Evolutionary conservation across 2,888 invertebrate species (phyloP).

Genomic region (Polydrusus pterygomalis): DNA sequence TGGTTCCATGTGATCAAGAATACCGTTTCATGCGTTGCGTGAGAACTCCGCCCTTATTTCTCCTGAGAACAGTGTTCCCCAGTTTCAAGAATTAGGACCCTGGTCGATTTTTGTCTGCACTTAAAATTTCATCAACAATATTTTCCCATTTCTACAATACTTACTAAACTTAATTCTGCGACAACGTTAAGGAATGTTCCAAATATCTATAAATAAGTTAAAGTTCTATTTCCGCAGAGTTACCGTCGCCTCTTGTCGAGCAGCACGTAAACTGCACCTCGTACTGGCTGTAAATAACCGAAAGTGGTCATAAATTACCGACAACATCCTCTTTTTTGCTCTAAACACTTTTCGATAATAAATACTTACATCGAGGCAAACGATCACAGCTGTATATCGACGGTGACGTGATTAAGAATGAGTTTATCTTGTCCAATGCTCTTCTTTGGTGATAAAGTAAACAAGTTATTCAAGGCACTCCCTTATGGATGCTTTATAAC

Average conservation of each 20-base stretch:
- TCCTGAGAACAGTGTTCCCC: no score
- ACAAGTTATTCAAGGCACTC: no score
- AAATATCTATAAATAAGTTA: constrained; percentile 32
- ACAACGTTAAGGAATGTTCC: background rate
- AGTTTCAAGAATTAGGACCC: no score
- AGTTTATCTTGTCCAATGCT: background rate
- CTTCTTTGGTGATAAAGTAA: no score
- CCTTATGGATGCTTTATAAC: no score
- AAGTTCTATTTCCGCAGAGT: constrained; percentile 25
- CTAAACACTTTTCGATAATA: constrained; percentile 51
- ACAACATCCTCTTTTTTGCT: constrained; percentile 51
- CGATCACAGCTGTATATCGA: constrained; percentile 30
- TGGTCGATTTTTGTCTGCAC: no score
- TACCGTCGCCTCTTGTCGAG: constrained; percentile 20
- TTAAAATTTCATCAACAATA: background rate
- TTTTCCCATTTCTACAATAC: background rate
- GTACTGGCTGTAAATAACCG: constrained; percentile 48
- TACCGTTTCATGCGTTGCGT: no score
- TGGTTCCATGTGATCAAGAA: no score
- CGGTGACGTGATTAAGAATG: constrained; percentile 37
- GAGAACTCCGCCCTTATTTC: no score
- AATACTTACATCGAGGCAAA: constrained; percentile 47
- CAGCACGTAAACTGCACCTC: constrained; percentile 40
- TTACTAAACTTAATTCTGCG: background rate
- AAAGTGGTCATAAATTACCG: constrained; percentile 50